Evolutionary conservation across 1,140 invertebrate genomes (phyloP), one percentile per base, ranked within the genome.

Genomic region (Formica selysi): DNA sequence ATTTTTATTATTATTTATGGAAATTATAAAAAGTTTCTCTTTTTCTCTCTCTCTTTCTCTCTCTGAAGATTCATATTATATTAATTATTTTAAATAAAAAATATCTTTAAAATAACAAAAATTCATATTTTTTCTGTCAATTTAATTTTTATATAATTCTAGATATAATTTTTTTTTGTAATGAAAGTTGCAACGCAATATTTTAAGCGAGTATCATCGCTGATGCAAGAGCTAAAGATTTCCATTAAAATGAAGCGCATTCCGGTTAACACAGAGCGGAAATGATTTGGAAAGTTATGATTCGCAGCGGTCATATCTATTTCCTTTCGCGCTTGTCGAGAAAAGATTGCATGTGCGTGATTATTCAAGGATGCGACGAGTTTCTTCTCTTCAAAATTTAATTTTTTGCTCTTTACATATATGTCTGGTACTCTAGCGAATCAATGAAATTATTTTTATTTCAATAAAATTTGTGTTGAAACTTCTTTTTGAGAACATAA

Each of bases 301-400:
- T 86, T 54, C 8, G 3, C 38, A 13, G 44, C 64, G n/a, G 16
- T 83, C 67, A 48, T 73, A 81, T 81, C 51, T 81, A 8, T 41
- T 81, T 83, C 79, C 79, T 83, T 36, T 83, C 41, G 57, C 78
- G 48, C 29, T 36, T 51, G 65, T 36, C 16, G 0, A 51, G 16
- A 59, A 22, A 68, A n/a, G 44, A 85, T 64, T 32, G 10, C 19
- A 32, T 8, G 13, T 22, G 41, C 70, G 71, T 51, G 59, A 64
- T 76, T 5, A 48, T 48, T 62, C 38, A 74, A 76, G 80, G 19
- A 70, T 64, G n/a, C 26, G 38, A 48, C 3, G 13, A 48, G 7
- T 13, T 48, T 48, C 13, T 48, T 13, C 44, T 48, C 44, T 48
- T 48, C 3, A 48, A 16, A 32, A 44, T 44, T 44, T 32, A 26